Base-by-base conservation (phyloP, 2,113 vertebrate genomes). In the Paracanthobrama guichenoti region DNA sequence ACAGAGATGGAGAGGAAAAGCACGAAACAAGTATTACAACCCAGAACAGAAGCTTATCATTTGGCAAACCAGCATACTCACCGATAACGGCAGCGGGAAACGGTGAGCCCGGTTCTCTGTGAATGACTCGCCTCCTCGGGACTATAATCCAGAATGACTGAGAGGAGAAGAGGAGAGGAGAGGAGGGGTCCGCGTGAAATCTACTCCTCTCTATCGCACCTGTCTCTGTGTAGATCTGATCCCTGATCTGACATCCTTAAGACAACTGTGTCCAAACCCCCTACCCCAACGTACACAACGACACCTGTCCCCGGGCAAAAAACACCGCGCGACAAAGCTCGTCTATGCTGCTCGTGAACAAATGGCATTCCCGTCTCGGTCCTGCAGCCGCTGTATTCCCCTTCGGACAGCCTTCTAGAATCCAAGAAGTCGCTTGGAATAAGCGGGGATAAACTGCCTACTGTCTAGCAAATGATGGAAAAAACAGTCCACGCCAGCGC, bases 141-240 rank as follows among this genome's bases (percentile, higher is more conserved):
- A 84, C 87, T 73, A 80, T 60, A 90, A 88, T 93, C 93, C 93
- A 85, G 60, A 86, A 88, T 83, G 87, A 66, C 48, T 82, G 88
- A 75, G 55, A 76, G 79, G 85, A 86, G 73, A 44, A 72, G 75
- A 59, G 87, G 84, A 88, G 81, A 48, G 57, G 48, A 73, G 83
- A 73, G 85, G 44, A 86, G 24, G 62, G 76, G 16, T 88, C 86
- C 88, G 88, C 91, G 87, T 88, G 91, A 69, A 88, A 94, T 93
- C 92, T 85, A 90, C 92, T 92, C 90, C 91, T 90, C 91, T 90
- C 88, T 86, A 87, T 91, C 93, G 93, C 94, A 95, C 94, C 94
- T 95, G 94, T 95, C 94, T 91, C 88, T 89, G 90, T 83, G 81
- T 87, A 91, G 88, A 90, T 87, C 90, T 87, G 91, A 88, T 89